Evolutionary conservation across 2,113 vertebrate genomes (phyloP).

Genomic region (Thryonomys swinderianus): DNA sequence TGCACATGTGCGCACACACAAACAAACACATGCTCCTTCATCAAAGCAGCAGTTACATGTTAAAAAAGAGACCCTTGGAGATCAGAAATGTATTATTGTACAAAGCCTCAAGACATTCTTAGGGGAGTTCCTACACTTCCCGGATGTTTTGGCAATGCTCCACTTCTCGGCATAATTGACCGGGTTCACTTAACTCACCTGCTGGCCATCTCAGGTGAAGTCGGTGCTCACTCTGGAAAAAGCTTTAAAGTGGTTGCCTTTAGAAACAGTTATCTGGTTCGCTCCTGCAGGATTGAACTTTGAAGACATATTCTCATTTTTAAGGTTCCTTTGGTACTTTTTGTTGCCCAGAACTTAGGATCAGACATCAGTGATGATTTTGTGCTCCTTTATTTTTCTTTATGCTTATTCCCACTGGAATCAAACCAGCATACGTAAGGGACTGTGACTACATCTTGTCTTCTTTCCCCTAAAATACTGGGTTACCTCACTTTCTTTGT

Average conservation of each 20-base stretch:
- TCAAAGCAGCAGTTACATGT: conserved; percentile 55
- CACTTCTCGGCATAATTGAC: conserved; percentile 24
- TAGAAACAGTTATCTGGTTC: conserved; percentile 53
- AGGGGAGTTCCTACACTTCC: conserved; percentile 56
- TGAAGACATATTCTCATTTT: neutral
- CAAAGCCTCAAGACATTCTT: conserved; percentile 25
- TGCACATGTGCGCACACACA: too few relatives aligned
- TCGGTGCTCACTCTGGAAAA: conserved; percentile 63
- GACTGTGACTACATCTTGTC: neutral
- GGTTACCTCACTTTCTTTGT: neutral
- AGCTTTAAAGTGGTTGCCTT: conserved; percentile 39
- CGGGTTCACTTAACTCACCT: conserved; percentile 60
- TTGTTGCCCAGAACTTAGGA: neutral
- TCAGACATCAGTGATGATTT: neutral
- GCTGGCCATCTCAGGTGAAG: conserved; percentile 60
- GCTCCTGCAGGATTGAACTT: neutral
- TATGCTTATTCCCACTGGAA: neutral
- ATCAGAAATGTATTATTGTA: conserved; percentile 48
- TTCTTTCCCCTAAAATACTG: neutral
- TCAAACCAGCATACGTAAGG: neutral
- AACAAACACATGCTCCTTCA: neutral
- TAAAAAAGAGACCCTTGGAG: conserved; percentile 69
- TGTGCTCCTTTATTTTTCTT: neutral
- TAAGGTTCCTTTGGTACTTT: neutral
- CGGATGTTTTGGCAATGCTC: neutral